A percentile compares a stretch with the other conserved stretches of the same genome.
phyloP scores from a whole-genome alignment of 2,113 vertebrate species.

The Elephas maximus region DNA sequence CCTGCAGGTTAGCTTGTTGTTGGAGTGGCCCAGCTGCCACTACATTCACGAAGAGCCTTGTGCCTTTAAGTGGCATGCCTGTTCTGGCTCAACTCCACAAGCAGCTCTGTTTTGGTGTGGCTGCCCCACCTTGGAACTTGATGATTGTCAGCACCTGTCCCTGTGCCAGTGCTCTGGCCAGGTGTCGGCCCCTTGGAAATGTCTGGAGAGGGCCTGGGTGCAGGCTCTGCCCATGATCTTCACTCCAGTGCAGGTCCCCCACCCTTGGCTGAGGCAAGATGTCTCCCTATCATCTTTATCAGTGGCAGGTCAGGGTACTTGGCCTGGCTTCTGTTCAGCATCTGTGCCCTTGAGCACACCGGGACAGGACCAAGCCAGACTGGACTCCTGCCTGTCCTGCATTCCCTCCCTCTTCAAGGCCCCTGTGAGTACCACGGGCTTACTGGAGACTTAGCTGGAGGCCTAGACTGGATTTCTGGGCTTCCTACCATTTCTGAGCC shows the following conservation, averaged over 20 bases:
- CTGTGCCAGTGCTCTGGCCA: background rate
- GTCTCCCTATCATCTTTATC: background rate
- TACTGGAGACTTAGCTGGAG: background rate
- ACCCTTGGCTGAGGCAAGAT: rapidly evolving
- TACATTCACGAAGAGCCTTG: rapidly evolving
- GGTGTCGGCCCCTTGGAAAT: background rate
- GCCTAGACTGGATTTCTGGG: background rate
- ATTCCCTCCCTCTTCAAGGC: background rate
- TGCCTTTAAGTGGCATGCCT: background rate
- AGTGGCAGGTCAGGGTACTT: background rate
- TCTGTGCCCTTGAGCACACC: background rate
- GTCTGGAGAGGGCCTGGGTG: background rate
- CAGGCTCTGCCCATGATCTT: background rate
- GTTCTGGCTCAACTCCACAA: rapidly evolving
- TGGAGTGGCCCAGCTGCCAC: background rate
- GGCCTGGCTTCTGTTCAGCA: background rate
- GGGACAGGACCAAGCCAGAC: background rate
- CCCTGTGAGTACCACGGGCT: background rate
- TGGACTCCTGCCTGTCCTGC: background rate
- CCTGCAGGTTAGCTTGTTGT: background rate
- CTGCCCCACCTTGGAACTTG: background rate
- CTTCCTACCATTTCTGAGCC: background rate
- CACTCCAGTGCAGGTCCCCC: background rate
- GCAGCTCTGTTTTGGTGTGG: background rate
- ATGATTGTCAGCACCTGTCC: background rate